A percentile compares a stretch with the other conserved stretches of the same genome.
Conservation (phyloP, 2,113 vertebrate genomes). For the Seriola quinqueradiata region DNA sequence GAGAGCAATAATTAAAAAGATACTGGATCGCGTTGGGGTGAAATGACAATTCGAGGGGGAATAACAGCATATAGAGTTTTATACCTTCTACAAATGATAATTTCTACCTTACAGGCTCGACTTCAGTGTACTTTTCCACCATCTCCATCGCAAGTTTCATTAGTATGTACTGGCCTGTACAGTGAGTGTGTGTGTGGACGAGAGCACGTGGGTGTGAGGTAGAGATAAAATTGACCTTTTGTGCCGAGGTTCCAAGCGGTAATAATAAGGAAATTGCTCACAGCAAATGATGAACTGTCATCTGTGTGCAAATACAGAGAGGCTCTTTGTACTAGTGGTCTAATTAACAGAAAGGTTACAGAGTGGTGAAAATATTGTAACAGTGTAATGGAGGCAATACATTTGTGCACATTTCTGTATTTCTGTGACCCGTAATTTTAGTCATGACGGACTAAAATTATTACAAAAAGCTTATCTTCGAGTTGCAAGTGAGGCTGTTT, state of each 20-base stretch:
- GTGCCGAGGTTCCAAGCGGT: conserved; percentile 47
- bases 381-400: conserved; percentile 32
- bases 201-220: conserved; percentile 12
- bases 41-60: conserved; percentile 30
- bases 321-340: conserved; percentile 51
- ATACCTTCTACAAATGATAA: conserved; percentile 45
- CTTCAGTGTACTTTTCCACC: conserved; percentile 21
- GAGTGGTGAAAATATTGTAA: conserved; percentile 42
- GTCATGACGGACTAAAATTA: conserved; percentile 12
- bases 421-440: conserved; percentile 35
- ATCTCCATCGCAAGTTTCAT: conserved; percentile 55
- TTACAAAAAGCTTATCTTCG: conserved; percentile 17
- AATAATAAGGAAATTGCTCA: conserved; percentile 71
- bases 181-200: conserved; percentile 22
- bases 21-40: conserved; percentile 49
- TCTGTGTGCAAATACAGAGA: conserved; percentile 68
- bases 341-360: conserved; percentile 69
- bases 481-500: conserved; percentile 24
- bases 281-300: conserved; percentile 69
- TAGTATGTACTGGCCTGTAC: conserved; percentile 9
- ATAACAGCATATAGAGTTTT: conserved; percentile 1
- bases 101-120: conserved; percentile 15
- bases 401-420: conserved; percentile 30
- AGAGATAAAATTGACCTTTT: conserved; percentile 73
- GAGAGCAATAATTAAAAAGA: conserved; percentile 65